A percentile compares a stretch with the other conserved stretches of the same genome.
phyloP scores from a whole-genome alignment of 1,140 invertebrate species.

The Sarcophaga peregrina region DNA sequence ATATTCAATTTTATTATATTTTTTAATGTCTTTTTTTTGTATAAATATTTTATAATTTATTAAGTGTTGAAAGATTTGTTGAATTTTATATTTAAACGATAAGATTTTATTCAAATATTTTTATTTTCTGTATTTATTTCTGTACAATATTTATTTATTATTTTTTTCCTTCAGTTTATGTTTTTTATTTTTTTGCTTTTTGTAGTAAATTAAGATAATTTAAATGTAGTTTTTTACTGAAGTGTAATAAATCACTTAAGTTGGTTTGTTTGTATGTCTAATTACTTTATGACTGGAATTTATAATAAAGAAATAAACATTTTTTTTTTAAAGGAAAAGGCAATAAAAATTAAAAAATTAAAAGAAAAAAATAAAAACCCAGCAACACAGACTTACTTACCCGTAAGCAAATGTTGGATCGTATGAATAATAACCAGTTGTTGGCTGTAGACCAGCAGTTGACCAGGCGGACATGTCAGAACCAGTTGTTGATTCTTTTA shows the following conservation, averaged over 20 bases:
- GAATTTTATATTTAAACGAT: constrained; percentile 22
- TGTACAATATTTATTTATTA: not conserved
- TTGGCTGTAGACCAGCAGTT: constrained; percentile 85
- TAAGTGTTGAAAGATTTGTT: constrained; percentile 37
- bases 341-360: too few species aligned
- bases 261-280: not conserved
- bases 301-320: not conserved
- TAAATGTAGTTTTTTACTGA: not conserved
- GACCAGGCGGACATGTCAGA: constrained; percentile 91
- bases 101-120: constrained; percentile 16
- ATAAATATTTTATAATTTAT: constrained; percentile 13
- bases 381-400: constrained; percentile 71
- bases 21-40: too few species aligned
- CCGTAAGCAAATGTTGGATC: constrained; percentile 92
- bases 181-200: not conserved
- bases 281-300: constrained; percentile 15
- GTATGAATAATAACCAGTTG: constrained; percentile 90
- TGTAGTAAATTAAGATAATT: not conserved
- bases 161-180: not conserved
- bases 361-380: not conserved
- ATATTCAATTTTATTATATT: not conserved
- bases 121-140: not conserved
- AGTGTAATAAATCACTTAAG: constrained; percentile 10
- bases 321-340: too few species aligned
- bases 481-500: constrained; percentile 84